A percentile compares a stretch with the other conserved stretches of the same genome.
phyloP scores from a whole-genome alignment of 2,797 vertebrate genomes.

The Tapirus indicus region DNA sequence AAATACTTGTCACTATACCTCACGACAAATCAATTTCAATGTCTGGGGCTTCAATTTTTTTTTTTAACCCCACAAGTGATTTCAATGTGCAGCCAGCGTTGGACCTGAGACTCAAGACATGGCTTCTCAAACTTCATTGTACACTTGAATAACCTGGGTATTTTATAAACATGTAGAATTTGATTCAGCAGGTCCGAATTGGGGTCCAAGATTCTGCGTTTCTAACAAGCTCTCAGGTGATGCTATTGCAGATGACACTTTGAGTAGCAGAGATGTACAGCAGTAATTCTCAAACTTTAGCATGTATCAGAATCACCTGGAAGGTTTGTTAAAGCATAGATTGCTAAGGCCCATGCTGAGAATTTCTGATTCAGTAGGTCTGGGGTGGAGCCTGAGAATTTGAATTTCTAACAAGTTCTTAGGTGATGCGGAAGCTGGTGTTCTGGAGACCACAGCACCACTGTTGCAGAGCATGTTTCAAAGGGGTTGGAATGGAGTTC shows the following conservation, averaged over 20 bases:
- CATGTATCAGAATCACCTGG: neutral
- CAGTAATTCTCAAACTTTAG: neutral
- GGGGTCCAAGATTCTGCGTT: neutral
- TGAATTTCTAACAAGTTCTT: slow-evolving; percentile 19
- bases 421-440: neutral
- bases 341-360: neutral
- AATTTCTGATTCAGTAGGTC: neutral
- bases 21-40: neutral
- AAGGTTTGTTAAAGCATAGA: neutral
- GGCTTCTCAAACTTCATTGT: neutral
- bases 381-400: neutral
- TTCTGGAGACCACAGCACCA: neutral
- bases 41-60: neutral
- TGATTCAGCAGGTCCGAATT: neutral
- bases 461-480: neutral
- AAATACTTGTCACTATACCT: neutral
- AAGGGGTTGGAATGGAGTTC: neutral
- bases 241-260: neutral
- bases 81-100: neutral
- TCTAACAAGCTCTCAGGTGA: neutral
- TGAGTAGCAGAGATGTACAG: neutral
- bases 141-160: neutral
- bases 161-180: neutral
- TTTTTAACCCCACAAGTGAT: neutral
- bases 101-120: neutral